Evolutionary conservation across 2,113 vertebrate species (phyloP).

Genomic region (Telmatochromis sp.): DNA sequence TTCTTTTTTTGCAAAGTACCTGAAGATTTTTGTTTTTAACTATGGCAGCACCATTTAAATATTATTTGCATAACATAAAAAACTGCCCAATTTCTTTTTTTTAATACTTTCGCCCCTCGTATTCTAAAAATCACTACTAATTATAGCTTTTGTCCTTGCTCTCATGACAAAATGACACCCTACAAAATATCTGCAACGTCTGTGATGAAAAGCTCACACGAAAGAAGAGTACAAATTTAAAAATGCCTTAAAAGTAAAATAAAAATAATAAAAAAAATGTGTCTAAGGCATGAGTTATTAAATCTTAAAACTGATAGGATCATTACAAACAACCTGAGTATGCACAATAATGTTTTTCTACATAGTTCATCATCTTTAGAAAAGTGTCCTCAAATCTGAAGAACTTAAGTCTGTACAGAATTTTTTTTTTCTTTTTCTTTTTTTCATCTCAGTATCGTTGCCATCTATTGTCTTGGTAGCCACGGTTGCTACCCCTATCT

Average conservation of each 20-base stretch:
- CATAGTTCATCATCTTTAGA: not conserved
- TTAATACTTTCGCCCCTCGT: not conserved
- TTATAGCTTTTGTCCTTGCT: not conserved
- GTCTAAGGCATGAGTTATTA: constrained; percentile 17
- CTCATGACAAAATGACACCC: not conserved
- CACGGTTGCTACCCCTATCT: constrained; percentile 68
- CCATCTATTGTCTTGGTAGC: constrained; percentile 74
- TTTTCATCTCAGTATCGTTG: constrained; percentile 57
- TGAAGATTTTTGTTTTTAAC: constrained; percentile 25
- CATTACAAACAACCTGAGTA: constrained; percentile 60
- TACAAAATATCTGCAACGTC: not conserved
- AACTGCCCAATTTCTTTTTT: not conserved
- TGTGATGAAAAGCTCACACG: constrained; percentile 38
- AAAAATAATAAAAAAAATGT: constrained; percentile 1
- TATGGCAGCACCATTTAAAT: constrained; percentile 32
- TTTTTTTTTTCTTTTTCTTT: not conserved
- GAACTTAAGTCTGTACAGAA: not conserved
- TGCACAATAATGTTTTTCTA: not conserved
- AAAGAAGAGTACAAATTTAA: constrained; percentile 39
- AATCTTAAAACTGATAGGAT: constrained; percentile 10
- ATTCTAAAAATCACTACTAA: not conserved
- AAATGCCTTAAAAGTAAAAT: constrained; percentile 52
- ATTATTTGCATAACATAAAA: constrained; percentile 29
- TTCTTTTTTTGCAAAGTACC: constrained; percentile 31
- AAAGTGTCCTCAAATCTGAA: not conserved